A percentile compares a stretch with the other conserved stretches of the same genome.
Conservation (phyloP, 2,797 vertebrate species). For the Spea hammondii region DNA sequence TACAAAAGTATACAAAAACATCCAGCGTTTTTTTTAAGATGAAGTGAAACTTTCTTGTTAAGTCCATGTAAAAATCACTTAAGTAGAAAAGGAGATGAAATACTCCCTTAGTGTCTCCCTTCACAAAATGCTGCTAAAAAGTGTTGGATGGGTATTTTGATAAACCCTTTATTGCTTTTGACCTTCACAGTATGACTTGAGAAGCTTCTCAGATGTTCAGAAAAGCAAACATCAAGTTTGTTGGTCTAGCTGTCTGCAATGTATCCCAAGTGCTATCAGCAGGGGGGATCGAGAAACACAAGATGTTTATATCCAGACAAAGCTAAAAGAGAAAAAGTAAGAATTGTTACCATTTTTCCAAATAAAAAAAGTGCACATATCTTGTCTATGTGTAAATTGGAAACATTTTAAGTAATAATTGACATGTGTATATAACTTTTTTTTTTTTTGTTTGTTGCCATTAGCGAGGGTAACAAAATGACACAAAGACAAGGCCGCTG, state of each 20-base stretch:
- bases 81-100: conserved; percentile 8
- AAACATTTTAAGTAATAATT: no score
- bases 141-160: conserved; percentile 18
- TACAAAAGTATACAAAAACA: not conserved
- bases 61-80: not conserved
- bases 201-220: conserved; percentile 26
- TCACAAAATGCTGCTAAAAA: conserved; percentile 15
- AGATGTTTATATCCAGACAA: conserved; percentile 29
- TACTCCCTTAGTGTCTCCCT: conserved; percentile 9
- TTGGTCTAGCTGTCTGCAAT: conserved; percentile 35
- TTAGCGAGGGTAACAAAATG: no score
- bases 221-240: conserved; percentile 19
- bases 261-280: conserved; percentile 24
- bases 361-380: conserved; percentile 18
- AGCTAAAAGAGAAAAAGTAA: not conserved
- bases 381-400: no score
- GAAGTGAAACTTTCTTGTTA: no score
- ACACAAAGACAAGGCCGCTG: no score
- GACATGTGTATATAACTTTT: no score
- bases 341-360: not conserved
- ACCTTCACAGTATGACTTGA: conserved; percentile 19
- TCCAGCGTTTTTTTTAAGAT: not conserved
- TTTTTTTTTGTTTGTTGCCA: no score
- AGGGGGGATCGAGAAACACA: conserved; percentile 29
- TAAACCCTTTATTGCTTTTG: conserved; percentile 33